phyloP scores from a whole-genome alignment of 2,113 vertebrate genomes.

The Pseudorhombus dupliciocellatus region DNA sequence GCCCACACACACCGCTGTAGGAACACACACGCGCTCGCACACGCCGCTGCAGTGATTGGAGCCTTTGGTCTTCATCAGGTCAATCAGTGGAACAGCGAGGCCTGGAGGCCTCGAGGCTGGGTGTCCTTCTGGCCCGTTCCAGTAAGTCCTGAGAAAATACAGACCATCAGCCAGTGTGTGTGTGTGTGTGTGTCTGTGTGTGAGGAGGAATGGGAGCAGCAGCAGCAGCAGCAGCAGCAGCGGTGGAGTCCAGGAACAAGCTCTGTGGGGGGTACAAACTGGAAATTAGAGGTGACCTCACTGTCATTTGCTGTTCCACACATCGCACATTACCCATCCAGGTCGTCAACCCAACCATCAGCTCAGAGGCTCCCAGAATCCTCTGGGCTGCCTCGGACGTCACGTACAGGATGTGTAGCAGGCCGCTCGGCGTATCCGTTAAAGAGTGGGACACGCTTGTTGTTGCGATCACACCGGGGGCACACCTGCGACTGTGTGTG shows the following conservation, averaged over 20 bases:
- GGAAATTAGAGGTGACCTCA: conserved; percentile 68
- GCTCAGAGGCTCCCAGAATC: conserved; percentile 33
- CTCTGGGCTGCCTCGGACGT: conserved; percentile 18
- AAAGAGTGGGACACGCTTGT: conserved; percentile 32
- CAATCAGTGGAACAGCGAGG: conserved; percentile 71
- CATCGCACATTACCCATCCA: conserved; percentile 54
- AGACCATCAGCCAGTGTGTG: conserved; percentile 50
- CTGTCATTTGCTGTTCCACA: conserved; percentile 74
- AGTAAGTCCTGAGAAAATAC: conserved; percentile 73
- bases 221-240: conserved; percentile 3
- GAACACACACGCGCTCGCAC: conserved; percentile 1
- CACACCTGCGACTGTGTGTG: conserved; percentile 43
- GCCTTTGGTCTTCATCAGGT: conserved; percentile 73
- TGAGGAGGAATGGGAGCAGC: conserved; percentile 1
- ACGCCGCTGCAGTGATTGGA: conserved; percentile 51
- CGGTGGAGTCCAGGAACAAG: conserved; percentile 43
- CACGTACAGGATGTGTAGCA: conserved; percentile 10
- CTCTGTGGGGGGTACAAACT: conserved; percentile 70
- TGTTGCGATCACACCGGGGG: conserved; percentile 38
- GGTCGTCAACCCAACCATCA: conserved; percentile 59
- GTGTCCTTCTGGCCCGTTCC: conserved; percentile 68
- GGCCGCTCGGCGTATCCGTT: conserved; percentile 34
- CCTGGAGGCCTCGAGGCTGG: conserved; percentile 66
- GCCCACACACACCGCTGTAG: conserved; percentile 49
- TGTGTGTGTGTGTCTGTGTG: conserved; percentile 32